Base-by-base conservation (phyloP, 2,888 invertebrate genomes). In the Omphaloscelis lunosa region DNA sequence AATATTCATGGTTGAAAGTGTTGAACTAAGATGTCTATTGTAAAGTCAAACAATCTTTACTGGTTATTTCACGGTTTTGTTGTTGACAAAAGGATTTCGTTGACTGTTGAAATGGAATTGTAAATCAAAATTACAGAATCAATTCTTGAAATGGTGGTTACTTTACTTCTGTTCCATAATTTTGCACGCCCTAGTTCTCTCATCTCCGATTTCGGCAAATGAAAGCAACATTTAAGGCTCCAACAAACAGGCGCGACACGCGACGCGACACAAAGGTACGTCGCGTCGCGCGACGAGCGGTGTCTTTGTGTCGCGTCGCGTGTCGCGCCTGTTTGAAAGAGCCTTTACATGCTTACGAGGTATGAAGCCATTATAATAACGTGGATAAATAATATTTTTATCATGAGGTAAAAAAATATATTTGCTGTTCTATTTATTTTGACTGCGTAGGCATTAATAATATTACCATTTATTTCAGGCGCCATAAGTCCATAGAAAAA, bases 21-120 rank as follows among this genome's bases (percentile, higher is more conserved):
- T 79, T 58, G 56, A 48, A 59, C n/a, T 29, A 63, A 61, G 15
- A 27, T 61, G 68, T 75, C 34, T 59, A 34, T 75, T 80, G 69
- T 72, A 41, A 29, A 59, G 41, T 15, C 17, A 56, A 67, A 66
- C 29, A 58, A 63, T 71, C 17, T 41, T 66, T 53, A 41, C 34
- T n/a, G 34, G 45, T 65, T 78, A 83, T 83, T 83, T 83, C 86
- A 83, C 71, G 74, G 86, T 72, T 74, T 81, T 58, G 15, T 15
- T 53, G 34, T 11, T 62, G 45, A 86, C 73, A 72, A 86, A 66
- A 72, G 58, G 27, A 69, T 72, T 83, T 83, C 65, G 27, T 39
- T 72, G 27, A 15, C 29, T 65, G 73, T 68, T 1, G 59, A 82
- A 73, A 80, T 71, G 27, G 70, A 72, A 56, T 41, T 62, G 39